phyloP scores from a whole-genome alignment of 1,140 invertebrate species.

The Cotesia typhae region DNA sequence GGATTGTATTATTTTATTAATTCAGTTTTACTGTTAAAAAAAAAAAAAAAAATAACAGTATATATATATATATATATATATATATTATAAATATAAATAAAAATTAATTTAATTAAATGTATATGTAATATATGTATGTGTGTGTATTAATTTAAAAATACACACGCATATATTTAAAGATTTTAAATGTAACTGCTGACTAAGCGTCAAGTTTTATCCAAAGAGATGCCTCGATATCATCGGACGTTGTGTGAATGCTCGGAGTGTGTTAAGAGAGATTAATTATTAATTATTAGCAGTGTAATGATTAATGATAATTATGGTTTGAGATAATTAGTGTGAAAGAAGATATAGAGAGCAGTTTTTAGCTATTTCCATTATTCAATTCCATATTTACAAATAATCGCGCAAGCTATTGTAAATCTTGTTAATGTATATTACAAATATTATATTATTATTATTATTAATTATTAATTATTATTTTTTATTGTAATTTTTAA shows the following conservation, averaged over 20 bases:
- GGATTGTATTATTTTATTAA: no score
- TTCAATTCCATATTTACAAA: conserved; percentile 31
- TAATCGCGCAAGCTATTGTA: conserved; percentile 21
- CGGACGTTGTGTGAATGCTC: conserved; percentile 2
- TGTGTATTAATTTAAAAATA: no score
- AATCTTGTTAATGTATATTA: conserved; percentile 25
- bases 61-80: neutral
- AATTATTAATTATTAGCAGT: neutral
- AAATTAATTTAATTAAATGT: no score
- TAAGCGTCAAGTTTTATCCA: neutral
- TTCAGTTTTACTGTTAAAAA: no score
- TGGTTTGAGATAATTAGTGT: neutral
- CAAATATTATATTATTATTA: conserved; percentile 14
- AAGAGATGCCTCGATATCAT: conserved; percentile 13
- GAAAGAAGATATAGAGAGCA: neutral
- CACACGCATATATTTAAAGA: neutral
- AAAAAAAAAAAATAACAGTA: no score
- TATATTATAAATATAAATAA: neutral
- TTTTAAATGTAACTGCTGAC: conserved; percentile 12
- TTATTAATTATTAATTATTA: neutral
- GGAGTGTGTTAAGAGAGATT: neutral
- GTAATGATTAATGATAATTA: neutral
- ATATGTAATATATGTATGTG: no score
- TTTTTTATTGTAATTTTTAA: neutral
- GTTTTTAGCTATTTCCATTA: conserved; percentile 3